Conservation (phyloP, 2,113 vertebrate genomes). For the Stigmatopora nigra region DNA sequence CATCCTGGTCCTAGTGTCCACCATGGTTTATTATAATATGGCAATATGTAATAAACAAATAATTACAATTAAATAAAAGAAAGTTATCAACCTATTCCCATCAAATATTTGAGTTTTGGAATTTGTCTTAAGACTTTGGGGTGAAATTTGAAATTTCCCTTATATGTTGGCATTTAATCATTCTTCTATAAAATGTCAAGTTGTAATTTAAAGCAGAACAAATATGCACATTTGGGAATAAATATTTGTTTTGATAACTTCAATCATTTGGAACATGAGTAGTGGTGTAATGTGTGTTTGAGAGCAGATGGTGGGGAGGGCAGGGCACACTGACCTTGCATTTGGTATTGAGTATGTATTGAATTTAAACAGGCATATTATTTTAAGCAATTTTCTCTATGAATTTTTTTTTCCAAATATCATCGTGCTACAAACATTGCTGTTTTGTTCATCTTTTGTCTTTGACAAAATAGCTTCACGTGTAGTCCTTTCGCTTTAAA, state of each 20-base stretch:
- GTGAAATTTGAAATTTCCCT: too few relatives aligned
- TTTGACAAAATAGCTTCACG: too few relatives aligned
- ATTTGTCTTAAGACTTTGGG: too few relatives aligned
- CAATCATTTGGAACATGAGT: constrained; percentile 1
- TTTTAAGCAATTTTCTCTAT: background rate
- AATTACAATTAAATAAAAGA: too few relatives aligned
- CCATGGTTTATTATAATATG: too few relatives aligned
- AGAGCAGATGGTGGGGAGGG: constrained; percentile 7
- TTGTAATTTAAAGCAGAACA: background rate
- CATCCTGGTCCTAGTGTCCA: too few relatives aligned
- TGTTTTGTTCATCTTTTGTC: too few relatives aligned
- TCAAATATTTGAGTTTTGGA: background rate
- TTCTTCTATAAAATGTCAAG: background rate
- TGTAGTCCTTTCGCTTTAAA: too few relatives aligned
- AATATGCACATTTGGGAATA: constrained; percentile 3
- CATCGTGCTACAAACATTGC: background rate
- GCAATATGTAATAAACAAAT: too few relatives aligned
- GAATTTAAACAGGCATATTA: constrained; percentile 6
- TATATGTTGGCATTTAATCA: background rate
- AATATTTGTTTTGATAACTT: constrained; percentile 1
- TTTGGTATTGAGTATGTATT: background rate
- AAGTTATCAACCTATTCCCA: background rate
- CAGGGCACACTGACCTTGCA: constrained; percentile 29
- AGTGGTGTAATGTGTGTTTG: constrained; percentile 9
- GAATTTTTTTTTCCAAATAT: background rate